Conservation (phyloP, 35 echinoderm and acorn worm genomes). For the Heliocidaris tuberculata region DNA sequence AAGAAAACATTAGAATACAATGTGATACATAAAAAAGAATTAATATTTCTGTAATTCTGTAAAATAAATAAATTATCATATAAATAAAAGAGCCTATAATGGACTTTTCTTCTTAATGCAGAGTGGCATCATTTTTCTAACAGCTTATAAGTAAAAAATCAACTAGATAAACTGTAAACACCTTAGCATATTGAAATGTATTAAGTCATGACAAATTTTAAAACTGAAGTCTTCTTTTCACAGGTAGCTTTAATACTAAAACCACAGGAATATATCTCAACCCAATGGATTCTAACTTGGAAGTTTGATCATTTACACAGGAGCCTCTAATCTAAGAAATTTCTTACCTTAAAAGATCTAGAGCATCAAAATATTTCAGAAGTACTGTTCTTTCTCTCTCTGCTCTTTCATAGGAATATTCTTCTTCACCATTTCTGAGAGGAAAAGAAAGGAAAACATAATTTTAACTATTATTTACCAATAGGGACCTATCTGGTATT, state of each 20-base stretch:
- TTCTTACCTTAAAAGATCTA: conserved; percentile 80
- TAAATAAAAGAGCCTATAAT: too few species aligned
- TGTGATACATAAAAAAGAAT: too few species aligned
- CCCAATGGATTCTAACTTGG: background rate
- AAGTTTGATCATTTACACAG: background rate
- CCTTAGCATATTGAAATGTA: too few species aligned
- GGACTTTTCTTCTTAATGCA: too few species aligned
- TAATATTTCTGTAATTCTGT: too few species aligned
- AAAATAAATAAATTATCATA: too few species aligned
- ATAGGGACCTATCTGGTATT: too few species aligned
- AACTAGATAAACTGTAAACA: too few species aligned
- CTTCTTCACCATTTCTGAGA: conserved; percentile 70
- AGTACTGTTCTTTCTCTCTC: conserved; percentile 59
- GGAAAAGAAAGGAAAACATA: background rate
- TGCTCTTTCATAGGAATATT: conserved; percentile 57
- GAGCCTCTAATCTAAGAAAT: background rate
- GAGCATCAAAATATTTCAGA: conserved; percentile 80
- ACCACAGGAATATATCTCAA: background rate
- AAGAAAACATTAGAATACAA: too few species aligned
- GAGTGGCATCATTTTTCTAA: too few species aligned
- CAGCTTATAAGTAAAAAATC: too few species aligned
- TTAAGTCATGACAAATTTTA: too few species aligned
- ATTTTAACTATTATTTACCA: background rate
- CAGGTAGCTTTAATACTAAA: background rate
- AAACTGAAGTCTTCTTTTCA: background rate